A percentile compares a stretch with the other conserved stretches of the same genome.
Conservation (phyloP, 2,888 invertebrate species). For the Notodonta ziczac region DNA sequence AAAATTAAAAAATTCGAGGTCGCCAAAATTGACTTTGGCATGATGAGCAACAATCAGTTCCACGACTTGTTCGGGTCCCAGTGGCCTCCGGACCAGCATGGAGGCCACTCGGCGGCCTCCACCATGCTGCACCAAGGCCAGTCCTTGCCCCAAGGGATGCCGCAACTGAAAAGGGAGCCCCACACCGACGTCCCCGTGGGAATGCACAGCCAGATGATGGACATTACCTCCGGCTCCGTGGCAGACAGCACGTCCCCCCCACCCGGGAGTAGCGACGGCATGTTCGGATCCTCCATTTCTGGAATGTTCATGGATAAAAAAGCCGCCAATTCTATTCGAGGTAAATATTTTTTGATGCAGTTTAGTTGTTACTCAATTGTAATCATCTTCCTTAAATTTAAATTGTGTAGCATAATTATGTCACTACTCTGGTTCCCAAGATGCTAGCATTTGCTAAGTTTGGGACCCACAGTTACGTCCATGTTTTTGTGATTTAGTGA, state of each 20-base stretch:
- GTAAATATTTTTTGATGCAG: constrained; percentile 52
- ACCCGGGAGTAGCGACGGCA: constrained; percentile 75
- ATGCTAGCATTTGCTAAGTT: no score
- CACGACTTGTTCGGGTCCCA: constrained; percentile 80
- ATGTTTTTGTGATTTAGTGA: no score
- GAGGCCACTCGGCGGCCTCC: constrained; percentile 76
- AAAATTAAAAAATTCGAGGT: constrained; percentile 30
- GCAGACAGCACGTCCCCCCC: constrained; percentile 87
- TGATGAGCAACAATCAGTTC: constrained; percentile 79
- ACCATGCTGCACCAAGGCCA: constrained; percentile 74
- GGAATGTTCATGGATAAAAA: constrained; percentile 85
- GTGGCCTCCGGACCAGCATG: constrained; percentile 81
- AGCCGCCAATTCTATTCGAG: constrained; percentile 87
- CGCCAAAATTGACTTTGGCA: constrained; percentile 47
- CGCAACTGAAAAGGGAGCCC: constrained; percentile 74
- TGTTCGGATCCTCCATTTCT: constrained; percentile 74
- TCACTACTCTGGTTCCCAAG: no score
- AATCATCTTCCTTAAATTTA: no score
- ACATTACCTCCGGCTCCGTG: constrained; percentile 70
- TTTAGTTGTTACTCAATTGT: no score
- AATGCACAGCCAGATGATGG: constrained; percentile 75
- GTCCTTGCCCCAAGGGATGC: constrained; percentile 62
- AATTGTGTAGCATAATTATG: no score
- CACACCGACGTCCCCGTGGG: constrained; percentile 57
- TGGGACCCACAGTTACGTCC: no score